A percentile compares a stretch with the other conserved stretches of the same genome.
These are phyloP conservation scores for Hipposideros larvatus DNA, from an alignment of 2,797 vertebrate genomes.

Conservation along the genomic window DNA sequence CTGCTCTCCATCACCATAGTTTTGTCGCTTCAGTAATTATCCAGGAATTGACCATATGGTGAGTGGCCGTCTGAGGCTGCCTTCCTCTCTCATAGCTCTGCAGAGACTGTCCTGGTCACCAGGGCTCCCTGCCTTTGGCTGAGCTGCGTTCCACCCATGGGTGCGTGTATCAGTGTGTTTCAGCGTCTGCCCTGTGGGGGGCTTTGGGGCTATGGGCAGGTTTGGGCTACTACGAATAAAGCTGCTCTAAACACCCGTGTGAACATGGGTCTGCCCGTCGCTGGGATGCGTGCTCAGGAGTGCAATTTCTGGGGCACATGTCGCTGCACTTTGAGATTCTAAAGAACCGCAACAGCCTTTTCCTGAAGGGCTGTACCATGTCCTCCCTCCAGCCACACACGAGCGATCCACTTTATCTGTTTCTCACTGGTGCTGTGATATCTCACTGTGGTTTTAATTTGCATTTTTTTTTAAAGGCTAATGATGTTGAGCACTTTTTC, in stretches of 20 bases:
- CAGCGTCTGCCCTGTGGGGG: not conserved
- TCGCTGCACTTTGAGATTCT: not conserved
- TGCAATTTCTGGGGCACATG: too few relatives aligned
- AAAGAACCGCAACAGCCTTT: not conserved
- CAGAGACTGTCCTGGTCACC: not conserved
- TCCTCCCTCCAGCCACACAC: too few relatives aligned
- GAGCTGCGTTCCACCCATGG: too few relatives aligned
- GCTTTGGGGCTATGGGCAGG: not conserved
- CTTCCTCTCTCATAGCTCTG: not conserved
- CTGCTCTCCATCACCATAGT: too few relatives aligned
- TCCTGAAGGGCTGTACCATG: fast-evolving
- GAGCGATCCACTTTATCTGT: fast-evolving
- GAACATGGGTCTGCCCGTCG: not conserved
- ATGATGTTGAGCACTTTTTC: not conserved
- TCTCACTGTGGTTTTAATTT: not conserved
- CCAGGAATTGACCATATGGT: not conserved
- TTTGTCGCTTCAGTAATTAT: not conserved
- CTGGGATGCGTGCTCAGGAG: not conserved
- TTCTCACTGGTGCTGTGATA: not conserved
- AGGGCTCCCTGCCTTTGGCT: fast-evolving
- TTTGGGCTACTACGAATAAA: not conserved
- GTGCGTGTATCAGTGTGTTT: fast-evolving
- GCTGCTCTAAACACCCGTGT: not conserved
- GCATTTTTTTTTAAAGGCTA: not conserved
- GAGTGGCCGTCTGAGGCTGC: not conserved